Conservation (phyloP, 1,140 invertebrate species). For the Zophobas atratus region DNA sequence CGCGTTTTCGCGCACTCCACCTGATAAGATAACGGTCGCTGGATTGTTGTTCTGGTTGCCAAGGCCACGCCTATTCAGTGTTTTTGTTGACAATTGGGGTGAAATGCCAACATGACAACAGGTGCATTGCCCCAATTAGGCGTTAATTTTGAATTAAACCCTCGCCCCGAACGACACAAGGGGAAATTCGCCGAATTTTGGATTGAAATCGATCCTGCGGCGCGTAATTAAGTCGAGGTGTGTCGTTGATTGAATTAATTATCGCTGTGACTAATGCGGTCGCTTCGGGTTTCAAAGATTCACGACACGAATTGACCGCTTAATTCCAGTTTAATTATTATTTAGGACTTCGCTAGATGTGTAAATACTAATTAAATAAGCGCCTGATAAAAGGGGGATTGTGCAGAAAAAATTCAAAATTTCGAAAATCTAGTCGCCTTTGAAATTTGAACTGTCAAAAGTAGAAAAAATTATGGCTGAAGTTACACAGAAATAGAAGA, state of each 20-base stretch:
- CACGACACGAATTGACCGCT: conserved; percentile 8
- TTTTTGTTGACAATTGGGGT: conserved; percentile 50
- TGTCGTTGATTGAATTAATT: conserved; percentile 38
- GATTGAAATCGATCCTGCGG: conserved; percentile 25
- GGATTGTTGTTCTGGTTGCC: conserved; percentile 46
- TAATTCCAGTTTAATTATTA: conserved; percentile 20
- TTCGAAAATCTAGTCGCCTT: not conserved
- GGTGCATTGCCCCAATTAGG: conserved; percentile 37
- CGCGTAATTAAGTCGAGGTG: conserved; percentile 27
- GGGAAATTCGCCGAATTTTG: conserved; percentile 21
- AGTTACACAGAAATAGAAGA: too few species aligned
- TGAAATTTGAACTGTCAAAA: too few species aligned
- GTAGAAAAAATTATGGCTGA: too few species aligned
- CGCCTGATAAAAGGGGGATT: not conserved
- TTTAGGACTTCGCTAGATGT: not conserved
- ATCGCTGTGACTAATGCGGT: conserved; percentile 35
- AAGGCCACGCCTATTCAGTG: conserved; percentile 61
- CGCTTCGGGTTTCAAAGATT: conserved; percentile 23
- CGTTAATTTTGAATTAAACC: conserved; percentile 21
- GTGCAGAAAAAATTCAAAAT: not conserved
- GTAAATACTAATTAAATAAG: not conserved
- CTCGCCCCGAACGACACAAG: not conserved
- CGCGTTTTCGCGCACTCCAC: conserved; percentile 5
- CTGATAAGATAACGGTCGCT: conserved; percentile 51
- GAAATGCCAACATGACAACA: conserved; percentile 43